Evolutionary conservation across 2,888 invertebrate genomes (phyloP).

Genomic region (Chrysina gloriosa): DNA sequence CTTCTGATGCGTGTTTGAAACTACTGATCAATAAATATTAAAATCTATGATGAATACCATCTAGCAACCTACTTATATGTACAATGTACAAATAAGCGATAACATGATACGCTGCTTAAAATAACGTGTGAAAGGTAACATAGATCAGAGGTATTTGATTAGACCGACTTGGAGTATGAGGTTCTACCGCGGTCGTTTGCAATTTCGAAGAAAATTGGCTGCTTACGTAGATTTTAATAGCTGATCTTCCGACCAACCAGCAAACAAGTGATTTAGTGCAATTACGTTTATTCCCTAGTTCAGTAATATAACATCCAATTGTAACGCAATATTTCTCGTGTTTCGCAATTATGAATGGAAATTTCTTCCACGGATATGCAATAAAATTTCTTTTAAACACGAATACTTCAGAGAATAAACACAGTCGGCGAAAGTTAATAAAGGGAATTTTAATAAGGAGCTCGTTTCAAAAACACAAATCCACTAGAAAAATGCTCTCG

Average conservation of each 20-base stretch:
- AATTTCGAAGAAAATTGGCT: not conserved
- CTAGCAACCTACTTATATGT: too few species aligned
- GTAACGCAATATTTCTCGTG: not conserved
- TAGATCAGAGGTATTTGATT: too few species aligned
- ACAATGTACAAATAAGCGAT: too few species aligned
- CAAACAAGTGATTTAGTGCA: not conserved
- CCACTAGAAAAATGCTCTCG: not conserved
- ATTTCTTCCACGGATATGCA: conserved; percentile 6
- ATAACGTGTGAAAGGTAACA: too few species aligned
- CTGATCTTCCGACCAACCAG: not conserved
- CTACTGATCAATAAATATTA: too few species aligned
- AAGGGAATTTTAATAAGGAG: conserved; percentile 29
- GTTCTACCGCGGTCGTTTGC: not conserved
- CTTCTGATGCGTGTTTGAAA: too few species aligned
- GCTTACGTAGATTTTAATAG: not conserved
- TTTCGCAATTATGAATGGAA: conserved; percentile 27
- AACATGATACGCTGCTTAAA: too few species aligned
- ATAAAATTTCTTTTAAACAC: conserved; percentile 19
- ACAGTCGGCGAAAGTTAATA: conserved; percentile 18
- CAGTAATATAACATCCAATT: conserved; percentile 6
- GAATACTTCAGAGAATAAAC: conserved; percentile 20
- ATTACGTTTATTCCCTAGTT: conserved; percentile 13
- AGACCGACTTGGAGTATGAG: too few species aligned
- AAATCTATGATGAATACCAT: too few species aligned
- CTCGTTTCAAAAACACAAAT: conserved; percentile 6